phyloP scores from a whole-genome alignment of 1,140 invertebrate genomes.

The Tetranychus urticae region DNA sequence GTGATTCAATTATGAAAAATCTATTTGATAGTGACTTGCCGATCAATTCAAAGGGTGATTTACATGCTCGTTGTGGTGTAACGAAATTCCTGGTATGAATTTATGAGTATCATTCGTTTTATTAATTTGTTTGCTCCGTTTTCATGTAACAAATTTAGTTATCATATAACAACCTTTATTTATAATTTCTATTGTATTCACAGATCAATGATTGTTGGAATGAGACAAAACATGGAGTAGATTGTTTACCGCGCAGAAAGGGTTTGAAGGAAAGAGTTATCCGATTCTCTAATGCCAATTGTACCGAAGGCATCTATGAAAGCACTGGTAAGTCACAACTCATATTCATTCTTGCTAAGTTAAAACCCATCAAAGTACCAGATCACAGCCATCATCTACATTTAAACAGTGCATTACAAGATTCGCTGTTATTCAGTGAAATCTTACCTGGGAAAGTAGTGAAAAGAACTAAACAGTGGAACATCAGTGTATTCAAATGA shows the following conservation, averaged over 20 bases:
- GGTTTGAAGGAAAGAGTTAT: background rate
- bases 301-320: background rate
- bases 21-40: background rate
- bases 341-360: background rate
- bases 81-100: background rate
- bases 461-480: no score
- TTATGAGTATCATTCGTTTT: background rate
- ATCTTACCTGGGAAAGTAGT: no score
- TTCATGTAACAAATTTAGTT: background rate
- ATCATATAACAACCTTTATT: background rate
- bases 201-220: background rate
- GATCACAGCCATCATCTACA: no score
- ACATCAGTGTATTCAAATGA: no score
- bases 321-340: background rate
- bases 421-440: no score
- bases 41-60: background rate
- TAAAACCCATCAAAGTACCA: no score
- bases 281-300: background rate
- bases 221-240: background rate
- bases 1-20: background rate
- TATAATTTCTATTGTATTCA: background rate
- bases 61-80: background rate
- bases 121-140: background rate
- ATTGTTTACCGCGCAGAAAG: background rate
- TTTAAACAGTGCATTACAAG: no score